Evolutionary conservation across 2,888 invertebrate genomes (phyloP), one percentile per base, ranked within the genome.

Genomic region (Cerastis leucographa): DNA sequence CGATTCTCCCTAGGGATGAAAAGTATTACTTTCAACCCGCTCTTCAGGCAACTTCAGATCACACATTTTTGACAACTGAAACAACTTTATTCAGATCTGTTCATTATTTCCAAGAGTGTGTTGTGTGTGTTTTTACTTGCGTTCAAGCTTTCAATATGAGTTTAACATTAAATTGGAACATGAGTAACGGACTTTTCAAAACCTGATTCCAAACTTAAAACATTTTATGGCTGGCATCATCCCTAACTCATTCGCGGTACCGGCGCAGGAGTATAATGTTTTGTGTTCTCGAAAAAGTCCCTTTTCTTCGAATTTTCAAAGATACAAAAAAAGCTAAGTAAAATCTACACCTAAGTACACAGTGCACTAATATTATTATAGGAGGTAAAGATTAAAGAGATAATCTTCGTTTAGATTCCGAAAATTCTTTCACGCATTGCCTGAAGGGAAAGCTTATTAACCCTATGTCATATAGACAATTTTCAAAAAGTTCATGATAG

Each of bases 61-160:
- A n/a, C n/a, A n/a, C n/a, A n/a, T n/a, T n/a, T 64, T 81, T 83
- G 84, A 51, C 22, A 51, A 51, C 51, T 22, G 22, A 22, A 9
- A 8, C 19, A 51, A 51, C 51, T 51, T 22, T 0, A 46, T 46
- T 46, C 17, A 46, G 46, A 46, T 17, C 0, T 46, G 35, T 17
- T 46, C 14, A 46, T 46, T 46, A 5, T 46, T 46, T 46, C 0
- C 17, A 46, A 17, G 22, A 51, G 2, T 3, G 14, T n/a, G 46
- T 17, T 46, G 17, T 0, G 14, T 46, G 46, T 35, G 9, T 65
- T 25, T 25, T 17, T 54, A 4, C 6, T 44, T 29, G 0, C 42
- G 29, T 56, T 56, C 9, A 44, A 70, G 19, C 7, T 59, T 73
- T 72, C 19, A 35, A 70, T 14, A 46, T 44, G n/a, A 73, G n/a